Evolutionary conservation across 2,888 invertebrate species (phyloP).

Genomic region (Ophion ventricosus): DNA sequence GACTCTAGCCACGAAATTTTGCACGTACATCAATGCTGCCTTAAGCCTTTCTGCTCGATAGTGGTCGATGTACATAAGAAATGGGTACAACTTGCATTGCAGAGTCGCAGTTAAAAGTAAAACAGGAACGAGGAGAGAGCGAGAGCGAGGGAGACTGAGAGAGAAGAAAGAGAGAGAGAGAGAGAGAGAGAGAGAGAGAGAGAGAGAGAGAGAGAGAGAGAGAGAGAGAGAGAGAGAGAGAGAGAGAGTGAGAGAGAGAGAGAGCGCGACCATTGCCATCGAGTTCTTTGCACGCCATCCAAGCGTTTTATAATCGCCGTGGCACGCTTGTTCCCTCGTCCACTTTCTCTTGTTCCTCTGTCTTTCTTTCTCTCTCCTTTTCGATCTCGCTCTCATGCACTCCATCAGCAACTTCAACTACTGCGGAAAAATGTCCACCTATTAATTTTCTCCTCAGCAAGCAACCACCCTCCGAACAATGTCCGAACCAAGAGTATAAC

Average conservation of each 20-base stretch:
- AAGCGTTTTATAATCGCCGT: constrained; percentile 78
- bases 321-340: constrained; percentile 56
- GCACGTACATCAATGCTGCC: not conserved
- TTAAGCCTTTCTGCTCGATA: constrained; percentile 1
- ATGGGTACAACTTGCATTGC: constrained; percentile 8
- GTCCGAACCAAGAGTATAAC: constrained; percentile 44
- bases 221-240: constrained; percentile 22
- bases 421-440: constrained; percentile 75
- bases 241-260: constrained; percentile 18
- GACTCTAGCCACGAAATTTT: constrained; percentile 1
- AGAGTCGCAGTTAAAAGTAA: constrained; percentile 16
- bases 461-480: constrained; percentile 69
- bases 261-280: constrained; percentile 48
- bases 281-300: constrained; percentile 76
- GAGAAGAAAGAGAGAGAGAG: constrained; percentile 42
- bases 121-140: constrained; percentile 25
- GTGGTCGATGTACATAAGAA: not conserved
- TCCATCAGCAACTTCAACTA: constrained; percentile 51
- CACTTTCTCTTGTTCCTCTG: constrained; percentile 52
- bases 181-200: constrained; percentile 5
- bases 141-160: constrained; percentile 9
- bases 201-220: constrained; percentile 32
- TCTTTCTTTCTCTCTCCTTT: constrained; percentile 40
- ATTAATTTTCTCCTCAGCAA: constrained; percentile 74
- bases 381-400: constrained; percentile 15